Conservation (phyloP, 2,797 vertebrate species). For the Onychomys arenicola region DNA sequence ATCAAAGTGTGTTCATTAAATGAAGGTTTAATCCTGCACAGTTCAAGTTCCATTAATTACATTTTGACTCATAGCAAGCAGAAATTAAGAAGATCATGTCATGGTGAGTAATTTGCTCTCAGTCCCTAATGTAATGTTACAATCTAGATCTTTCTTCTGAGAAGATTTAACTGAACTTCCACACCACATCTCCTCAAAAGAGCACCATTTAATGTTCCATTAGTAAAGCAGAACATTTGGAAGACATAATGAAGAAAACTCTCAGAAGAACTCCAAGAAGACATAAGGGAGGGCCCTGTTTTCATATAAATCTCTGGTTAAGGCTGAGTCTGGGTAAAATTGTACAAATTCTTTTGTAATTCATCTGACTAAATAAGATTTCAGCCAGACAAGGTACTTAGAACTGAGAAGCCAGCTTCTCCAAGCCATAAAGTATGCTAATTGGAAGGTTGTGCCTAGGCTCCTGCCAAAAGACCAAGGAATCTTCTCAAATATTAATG, state of each 20-base stretch:
- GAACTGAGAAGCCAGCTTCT: conserved; percentile 71
- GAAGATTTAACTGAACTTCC: conserved; percentile 76
- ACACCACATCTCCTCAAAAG: conserved; percentile 61
- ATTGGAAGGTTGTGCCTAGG: conserved; percentile 78
- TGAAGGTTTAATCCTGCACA: conserved; percentile 25
- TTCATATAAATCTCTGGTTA: conserved; percentile 72
- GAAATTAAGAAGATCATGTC: conserved; percentile 80
- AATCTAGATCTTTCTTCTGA: conserved; percentile 77
- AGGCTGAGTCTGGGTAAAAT: conserved; percentile 62
- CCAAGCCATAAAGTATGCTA: conserved; percentile 80
- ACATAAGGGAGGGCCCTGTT: conserved; percentile 60
- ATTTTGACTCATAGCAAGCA: conserved; percentile 83
- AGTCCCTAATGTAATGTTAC: conserved; percentile 70
- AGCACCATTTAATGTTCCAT: conserved; percentile 77
- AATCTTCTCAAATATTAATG: conserved; percentile 86
- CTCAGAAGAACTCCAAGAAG: conserved; percentile 68
- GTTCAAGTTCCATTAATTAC: conserved; percentile 76
- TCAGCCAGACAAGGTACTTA: conserved; percentile 73
- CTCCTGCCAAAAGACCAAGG: conserved; percentile 79
- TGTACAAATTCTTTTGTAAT: conserved; percentile 80
- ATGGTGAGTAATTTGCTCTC: conserved; percentile 71
- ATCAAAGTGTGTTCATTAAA: conserved; percentile 35
- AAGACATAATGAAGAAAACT: conserved; percentile 81
- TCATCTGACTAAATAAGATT: conserved; percentile 79
- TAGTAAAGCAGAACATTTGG: conserved; percentile 81